phyloP scores from a whole-genome alignment of 2,888 invertebrate species.

The Nymphalis urticae region DNA sequence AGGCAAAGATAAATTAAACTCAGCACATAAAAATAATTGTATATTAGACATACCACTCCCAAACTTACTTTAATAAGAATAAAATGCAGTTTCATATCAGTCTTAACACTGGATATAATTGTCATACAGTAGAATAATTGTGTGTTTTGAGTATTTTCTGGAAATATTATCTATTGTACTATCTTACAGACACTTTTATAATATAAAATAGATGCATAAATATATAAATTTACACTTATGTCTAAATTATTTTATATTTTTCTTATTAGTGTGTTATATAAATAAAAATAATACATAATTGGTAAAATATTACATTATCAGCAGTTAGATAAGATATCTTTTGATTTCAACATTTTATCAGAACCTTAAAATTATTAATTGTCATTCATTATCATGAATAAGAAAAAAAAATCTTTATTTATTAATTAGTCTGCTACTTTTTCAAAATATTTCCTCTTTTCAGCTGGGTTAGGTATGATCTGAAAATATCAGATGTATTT shows the following conservation, averaged over 20 bases:
- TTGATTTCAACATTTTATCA: slow-evolving; percentile 8
- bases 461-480: slow-evolving; percentile 91
- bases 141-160: slow-evolving; percentile 21
- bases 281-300: background rate
- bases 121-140: slow-evolving; percentile 4
- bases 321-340: slow-evolving; percentile 3
- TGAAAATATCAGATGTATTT: slow-evolving; percentile 65
- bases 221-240: background rate
- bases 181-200: background rate
- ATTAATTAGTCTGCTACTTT: slow-evolving; percentile 73
- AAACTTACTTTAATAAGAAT: slow-evolving; percentile 8
- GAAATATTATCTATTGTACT: background rate
- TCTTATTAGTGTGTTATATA: background rate
- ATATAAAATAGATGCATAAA: background rate
- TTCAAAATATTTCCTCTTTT: slow-evolving; percentile 90
- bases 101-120: slow-evolving; percentile 22
- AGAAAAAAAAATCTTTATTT: background rate
- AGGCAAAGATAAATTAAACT: background rate
- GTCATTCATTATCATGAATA: background rate
- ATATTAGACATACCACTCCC: slow-evolving; percentile 17
- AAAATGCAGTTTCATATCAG: slow-evolving; percentile 19
- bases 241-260: background rate
- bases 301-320: slow-evolving; percentile 11
- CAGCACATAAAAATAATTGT: slow-evolving; percentile 16
- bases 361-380: slow-evolving; percentile 11